phyloP scores from a whole-genome alignment of 64 coral and sea anemone species.

The Acropora yongei region DNA sequence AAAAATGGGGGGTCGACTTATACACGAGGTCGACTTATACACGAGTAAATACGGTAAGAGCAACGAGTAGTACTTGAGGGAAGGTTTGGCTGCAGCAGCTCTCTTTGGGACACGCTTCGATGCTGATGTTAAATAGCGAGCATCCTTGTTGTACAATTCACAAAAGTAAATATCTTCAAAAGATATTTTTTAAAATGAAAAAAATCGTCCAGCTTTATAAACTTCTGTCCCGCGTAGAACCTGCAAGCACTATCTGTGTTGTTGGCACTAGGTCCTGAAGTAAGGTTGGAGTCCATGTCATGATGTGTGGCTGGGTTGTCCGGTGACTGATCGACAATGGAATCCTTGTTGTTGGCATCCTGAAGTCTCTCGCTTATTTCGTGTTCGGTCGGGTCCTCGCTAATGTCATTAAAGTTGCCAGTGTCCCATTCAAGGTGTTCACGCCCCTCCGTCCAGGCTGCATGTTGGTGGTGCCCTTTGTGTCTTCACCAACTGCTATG shows the following conservation, averaged over 20 bases:
- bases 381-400: slow-evolving; percentile 1
- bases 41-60: background rate
- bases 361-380: slow-evolving; percentile 17
- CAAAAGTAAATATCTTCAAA: background rate
- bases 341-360: slow-evolving; percentile 4
- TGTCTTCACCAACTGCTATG: background rate
- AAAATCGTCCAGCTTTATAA: background rate
- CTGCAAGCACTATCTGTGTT: slow-evolving; percentile 2
- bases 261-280: background rate
- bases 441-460: background rate
- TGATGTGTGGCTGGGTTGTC: background rate
- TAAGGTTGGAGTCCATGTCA: background rate
- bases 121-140: background rate
- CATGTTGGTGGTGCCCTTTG: background rate
- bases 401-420: background rate
- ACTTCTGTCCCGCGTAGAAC: slow-evolving; percentile 8
- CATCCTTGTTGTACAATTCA: background rate
- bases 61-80: background rate
- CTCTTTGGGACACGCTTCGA: background rate
- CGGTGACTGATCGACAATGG: slow-evolving; percentile 4
- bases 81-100: background rate
- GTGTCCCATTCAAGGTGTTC: background rate
- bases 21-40: too few species aligned
- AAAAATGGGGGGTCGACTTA: too few species aligned
- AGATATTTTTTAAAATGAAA: background rate